A percentile compares a stretch with the other conserved stretches of the same genome.
phyloP scores from a whole-genome alignment of 1,140 invertebrate species.

The Drosophila miranda region DNA sequence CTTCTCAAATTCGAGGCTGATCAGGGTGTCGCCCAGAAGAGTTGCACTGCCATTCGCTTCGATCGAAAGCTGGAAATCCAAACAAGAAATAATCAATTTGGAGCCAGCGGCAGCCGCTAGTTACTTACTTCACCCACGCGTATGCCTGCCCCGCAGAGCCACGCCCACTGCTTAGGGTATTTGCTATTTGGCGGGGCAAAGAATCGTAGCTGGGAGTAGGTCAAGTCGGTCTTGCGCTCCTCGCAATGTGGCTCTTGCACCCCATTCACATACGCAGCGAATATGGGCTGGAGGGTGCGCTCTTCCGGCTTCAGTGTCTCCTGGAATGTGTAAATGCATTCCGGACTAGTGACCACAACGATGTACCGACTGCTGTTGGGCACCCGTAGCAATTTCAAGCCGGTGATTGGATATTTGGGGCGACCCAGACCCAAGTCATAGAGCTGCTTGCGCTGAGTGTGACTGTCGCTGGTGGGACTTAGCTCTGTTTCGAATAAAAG shows the following conservation, averaged over 20 bases:
- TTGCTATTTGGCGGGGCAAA: slow-evolving; percentile 87
- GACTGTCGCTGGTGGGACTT: slow-evolving; percentile 87
- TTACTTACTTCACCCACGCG: slow-evolving; percentile 63
- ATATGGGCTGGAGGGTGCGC: slow-evolving; percentile 87
- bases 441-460: slow-evolving; percentile 94
- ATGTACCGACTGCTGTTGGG: slow-evolving; percentile 88
- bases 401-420: slow-evolving; percentile 90
- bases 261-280: slow-evolving; percentile 89
- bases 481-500: slow-evolving; percentile 96
- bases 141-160: slow-evolving; percentile 84
- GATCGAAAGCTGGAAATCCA: slow-evolving; percentile 46
- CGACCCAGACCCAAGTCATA: slow-evolving; percentile 92
- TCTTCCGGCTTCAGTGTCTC: slow-evolving; percentile 89
- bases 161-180: slow-evolving; percentile 91
- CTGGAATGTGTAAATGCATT: slow-evolving; percentile 93
- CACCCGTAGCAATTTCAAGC: slow-evolving; percentile 91
- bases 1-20: slow-evolving; percentile 63
- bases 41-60: slow-evolving; percentile 30
- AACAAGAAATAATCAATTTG: too few relatives aligned
- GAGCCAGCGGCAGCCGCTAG: background rate
- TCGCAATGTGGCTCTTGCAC: slow-evolving; percentile 79
- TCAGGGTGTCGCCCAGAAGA: slow-evolving; percentile 59
- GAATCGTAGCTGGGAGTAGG: slow-evolving; percentile 91
- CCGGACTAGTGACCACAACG: slow-evolving; percentile 92
- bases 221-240: slow-evolving; percentile 89